phyloP scores from a whole-genome alignment of 2,797 vertebrate species.

The Vireo griseus region DNA sequence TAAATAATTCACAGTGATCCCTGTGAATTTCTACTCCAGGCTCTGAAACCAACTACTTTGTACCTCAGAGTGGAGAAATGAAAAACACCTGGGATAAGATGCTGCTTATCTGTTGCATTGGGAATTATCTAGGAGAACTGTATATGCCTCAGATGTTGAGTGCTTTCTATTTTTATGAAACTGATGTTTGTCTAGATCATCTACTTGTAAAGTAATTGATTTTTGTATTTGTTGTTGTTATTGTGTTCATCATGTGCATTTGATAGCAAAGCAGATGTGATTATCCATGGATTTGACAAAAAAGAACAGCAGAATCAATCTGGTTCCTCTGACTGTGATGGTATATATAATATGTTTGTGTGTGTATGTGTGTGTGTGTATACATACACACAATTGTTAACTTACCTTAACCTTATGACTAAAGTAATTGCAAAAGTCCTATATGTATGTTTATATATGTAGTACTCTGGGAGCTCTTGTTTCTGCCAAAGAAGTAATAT shows the following conservation, averaged over 20 bases:
- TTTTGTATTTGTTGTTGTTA: background rate
- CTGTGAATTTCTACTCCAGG: rapidly evolving
- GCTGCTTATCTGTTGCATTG: background rate
- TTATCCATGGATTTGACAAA: background rate
- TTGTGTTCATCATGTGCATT: background rate
- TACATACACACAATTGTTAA: background rate
- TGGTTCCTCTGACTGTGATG: background rate
- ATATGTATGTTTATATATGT: background rate
- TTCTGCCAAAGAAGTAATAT: background rate
- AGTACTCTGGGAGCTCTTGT: background rate
- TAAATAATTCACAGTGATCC: too few relatives aligned
- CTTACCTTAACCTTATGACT: background rate
- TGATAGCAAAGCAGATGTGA: background rate
- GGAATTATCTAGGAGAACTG: background rate
- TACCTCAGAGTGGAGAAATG: background rate
- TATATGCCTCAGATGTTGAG: background rate
- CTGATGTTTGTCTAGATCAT: background rate
- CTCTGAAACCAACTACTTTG: background rate
- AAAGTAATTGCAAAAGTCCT: background rate
- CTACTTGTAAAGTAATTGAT: background rate
- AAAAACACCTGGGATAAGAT: background rate
- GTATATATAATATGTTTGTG: background rate
- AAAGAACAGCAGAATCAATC: background rate
- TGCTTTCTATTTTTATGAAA: background rate
- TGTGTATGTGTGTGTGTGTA: background rate